phyloP scores from a whole-genome alignment of 2,797 vertebrate genomes.

The Amniataba percoides region DNA sequence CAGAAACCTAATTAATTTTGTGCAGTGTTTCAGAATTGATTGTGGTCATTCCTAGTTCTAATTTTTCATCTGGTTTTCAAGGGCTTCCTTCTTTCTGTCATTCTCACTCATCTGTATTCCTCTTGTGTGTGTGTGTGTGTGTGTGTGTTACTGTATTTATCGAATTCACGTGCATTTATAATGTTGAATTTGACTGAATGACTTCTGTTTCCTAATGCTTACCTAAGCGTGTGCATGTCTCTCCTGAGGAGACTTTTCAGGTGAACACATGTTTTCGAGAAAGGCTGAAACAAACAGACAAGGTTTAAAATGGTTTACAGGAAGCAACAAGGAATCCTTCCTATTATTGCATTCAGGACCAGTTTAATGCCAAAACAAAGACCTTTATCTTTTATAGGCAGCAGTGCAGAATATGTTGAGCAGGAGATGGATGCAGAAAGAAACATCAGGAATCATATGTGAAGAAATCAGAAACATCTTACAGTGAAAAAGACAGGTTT shows the following conservation, averaged over 20 bases:
- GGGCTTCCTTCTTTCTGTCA: constrained; percentile 63
- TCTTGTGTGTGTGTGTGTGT: constrained; percentile 42
- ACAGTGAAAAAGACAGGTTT: background rate
- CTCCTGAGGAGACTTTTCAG: background rate
- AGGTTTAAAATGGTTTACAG: background rate
- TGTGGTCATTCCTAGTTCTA: constrained; percentile 92
- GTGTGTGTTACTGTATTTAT: constrained; percentile 1
- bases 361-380: background rate
- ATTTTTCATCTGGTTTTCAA: constrained; percentile 92
- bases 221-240: background rate
- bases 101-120: constrained; percentile 49
- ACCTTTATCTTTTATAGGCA: background rate
- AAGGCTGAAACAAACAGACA: constrained; percentile 6
- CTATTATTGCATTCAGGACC: background rate
- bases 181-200: background rate
- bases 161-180: background rate
- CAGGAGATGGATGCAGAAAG: background rate
- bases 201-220: background rate
- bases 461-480: background rate
- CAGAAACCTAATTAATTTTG: constrained; percentile 97
- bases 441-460: background rate
- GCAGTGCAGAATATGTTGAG: background rate
- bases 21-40: constrained; percentile 97
- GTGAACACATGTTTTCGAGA: background rate
- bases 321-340: background rate